Percentiles rank a stretch among this genome's conserved stretches.
Evolutionary conservation across 2,113 vertebrate genomes (phyloP).

Genomic region (Chauna torquata): DNA sequence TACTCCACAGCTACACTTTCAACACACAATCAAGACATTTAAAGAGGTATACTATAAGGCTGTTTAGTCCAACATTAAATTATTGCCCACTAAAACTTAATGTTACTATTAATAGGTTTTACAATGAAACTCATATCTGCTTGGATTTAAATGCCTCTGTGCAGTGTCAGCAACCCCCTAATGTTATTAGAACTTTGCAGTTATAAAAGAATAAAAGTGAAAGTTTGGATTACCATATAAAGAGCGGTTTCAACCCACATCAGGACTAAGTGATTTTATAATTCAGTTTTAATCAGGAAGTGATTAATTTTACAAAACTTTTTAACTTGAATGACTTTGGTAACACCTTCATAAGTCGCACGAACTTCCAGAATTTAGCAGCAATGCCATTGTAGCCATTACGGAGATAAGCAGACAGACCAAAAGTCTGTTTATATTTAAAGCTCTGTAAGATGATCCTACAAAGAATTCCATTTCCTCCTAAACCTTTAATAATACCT

Average conservation of each 20-base stretch:
- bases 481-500: background rate
- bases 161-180: background rate
- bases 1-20: background rate
- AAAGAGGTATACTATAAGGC: background rate
- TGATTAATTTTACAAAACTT: background rate
- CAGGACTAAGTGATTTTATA: background rate
- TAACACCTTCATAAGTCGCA: background rate
- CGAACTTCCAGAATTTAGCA: background rate
- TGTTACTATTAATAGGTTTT: background rate
- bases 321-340: background rate
- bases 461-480: background rate
- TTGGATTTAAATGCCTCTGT: conserved; percentile 1
- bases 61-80: background rate
- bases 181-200: background rate
- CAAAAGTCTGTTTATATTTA: background rate
- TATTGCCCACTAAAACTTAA: background rate
- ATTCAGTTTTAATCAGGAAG: background rate
- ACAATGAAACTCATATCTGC: background rate
- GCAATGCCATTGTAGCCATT: background rate
- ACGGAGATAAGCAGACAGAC: background rate
- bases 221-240: background rate
- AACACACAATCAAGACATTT: background rate
- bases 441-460: background rate
- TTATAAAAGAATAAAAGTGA: background rate
- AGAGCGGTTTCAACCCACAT: background rate